A percentile compares a stretch with the other conserved stretches of the same genome.
Conservation (phyloP, 2,797 vertebrate genomes). For the Parotocinclus haroldoi region DNA sequence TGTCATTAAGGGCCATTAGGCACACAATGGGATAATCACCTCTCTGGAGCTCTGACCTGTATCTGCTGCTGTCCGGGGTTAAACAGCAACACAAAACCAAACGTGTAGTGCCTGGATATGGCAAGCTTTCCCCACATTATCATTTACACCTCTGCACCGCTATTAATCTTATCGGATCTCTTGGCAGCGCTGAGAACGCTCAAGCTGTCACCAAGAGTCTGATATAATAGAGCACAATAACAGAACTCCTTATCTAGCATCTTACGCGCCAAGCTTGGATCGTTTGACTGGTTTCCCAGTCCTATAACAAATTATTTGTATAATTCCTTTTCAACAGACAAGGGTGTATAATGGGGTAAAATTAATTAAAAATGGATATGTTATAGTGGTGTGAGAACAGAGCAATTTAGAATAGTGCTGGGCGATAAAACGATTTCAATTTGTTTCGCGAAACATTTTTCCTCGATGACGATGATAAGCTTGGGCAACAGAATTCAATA, state of each 20-base stretch:
- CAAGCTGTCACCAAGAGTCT: neutral
- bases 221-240: slow-evolving; percentile 3
- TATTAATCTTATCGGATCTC: slow-evolving; percentile 47
- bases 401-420: too few species aligned
- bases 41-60: slow-evolving; percentile 51
- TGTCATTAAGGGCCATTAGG: slow-evolving; percentile 52
- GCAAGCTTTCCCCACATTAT: slow-evolving; percentile 15
- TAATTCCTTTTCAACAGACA: too few species aligned
- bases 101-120: slow-evolving; percentile 51
- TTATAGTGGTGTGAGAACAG: too few species aligned
- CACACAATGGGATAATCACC: slow-evolving; percentile 53
- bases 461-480: too few species aligned
- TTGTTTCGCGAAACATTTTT: too few species aligned
- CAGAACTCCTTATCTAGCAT: slow-evolving; percentile 1
- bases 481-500: too few species aligned
- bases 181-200: neutral
- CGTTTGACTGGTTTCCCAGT: neutral
- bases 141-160: slow-evolving; percentile 30
- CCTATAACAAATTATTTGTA: neutral
- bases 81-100: slow-evolving; percentile 62
- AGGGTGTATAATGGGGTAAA: too few species aligned
- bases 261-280: neutral
- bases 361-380: too few species aligned
- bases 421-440: too few species aligned
- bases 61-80: slow-evolving; percentile 58